Base-by-base conservation (phyloP, 1,140 invertebrate genomes). In the Prorops nasuta region DNA sequence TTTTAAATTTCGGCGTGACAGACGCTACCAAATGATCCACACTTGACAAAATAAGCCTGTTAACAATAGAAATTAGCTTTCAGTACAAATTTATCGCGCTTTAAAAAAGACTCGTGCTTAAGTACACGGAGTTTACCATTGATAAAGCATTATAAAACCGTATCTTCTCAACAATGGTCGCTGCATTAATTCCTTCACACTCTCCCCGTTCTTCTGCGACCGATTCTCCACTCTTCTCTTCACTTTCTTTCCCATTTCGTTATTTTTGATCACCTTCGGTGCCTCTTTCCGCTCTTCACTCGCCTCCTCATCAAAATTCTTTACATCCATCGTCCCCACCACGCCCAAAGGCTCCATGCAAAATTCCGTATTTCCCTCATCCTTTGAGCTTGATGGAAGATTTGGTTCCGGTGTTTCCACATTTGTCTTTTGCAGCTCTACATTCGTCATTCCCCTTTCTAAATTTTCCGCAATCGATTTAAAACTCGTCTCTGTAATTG, bases 21-120 rank as follows among this genome's bases (percentile, higher is more conserved):
- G 54, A 59, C 15, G 56, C 54, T 16, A 74, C 50, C 7, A 64
- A 55, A 37, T 61, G 60, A 40, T 63, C 66, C 6, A 57, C 59
- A n/a, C 69, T 45, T 6, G 74, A 63, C 10, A 61, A 60, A 8
- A 63, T 52, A 21, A 75, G 70, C 72, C 76, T 76, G 54, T n/a
- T n/a, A n/a, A n/a, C 14, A 55, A 58, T 7, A 18, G 54, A 44
- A 54, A 49, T 16, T 7, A 48, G 40, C 39, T 40, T 22, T n/a
- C n/a, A n/a, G n/a, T n/a, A n/a, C n/a, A n/a, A n/a, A n/a, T n/a
- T n/a, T n/a, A n/a, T n/a, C n/a, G n/a, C n/a, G n/a, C n/a, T n/a
- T n/a, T 12, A 12, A 21, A 41, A 20, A 21, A 8, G 22, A 21
- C 6, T 14, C 8, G n/a, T n/a, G 32, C 14, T 8, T 3, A 16